Conservation (phyloP, 2,113 vertebrate genomes). For the Thunnus maccoyii region DNA sequence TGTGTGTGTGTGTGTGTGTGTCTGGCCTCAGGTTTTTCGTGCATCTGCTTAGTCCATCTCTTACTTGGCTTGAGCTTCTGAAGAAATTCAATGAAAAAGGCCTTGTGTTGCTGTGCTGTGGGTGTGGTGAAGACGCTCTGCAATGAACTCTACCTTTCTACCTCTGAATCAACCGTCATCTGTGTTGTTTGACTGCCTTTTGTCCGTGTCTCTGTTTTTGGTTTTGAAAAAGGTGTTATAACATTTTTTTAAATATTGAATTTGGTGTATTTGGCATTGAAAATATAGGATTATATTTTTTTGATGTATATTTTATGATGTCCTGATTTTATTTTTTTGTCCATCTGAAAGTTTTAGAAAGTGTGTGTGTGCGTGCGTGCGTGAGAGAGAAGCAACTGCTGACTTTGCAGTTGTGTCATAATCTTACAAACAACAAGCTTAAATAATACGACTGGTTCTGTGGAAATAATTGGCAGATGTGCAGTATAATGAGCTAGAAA, state of each 20-base stretch:
- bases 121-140: conserved; percentile 6
- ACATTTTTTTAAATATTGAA: background rate
- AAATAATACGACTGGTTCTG: background rate
- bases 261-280: background rate
- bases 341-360: background rate
- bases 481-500: background rate
- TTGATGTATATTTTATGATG: background rate
- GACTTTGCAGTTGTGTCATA: conserved; percentile 7
- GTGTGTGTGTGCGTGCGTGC: too few relatives aligned
- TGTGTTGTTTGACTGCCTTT: background rate
- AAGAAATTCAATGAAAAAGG: conserved; percentile 32
- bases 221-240: background rate
- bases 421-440: background rate
- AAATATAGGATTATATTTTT: background rate
- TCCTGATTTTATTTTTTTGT: background rate
- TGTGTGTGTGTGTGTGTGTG: conserved; percentile 4
- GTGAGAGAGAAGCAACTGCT: background rate
- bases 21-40: conserved; percentile 19
- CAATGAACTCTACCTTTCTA: background rate
- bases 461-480: background rate
- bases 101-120: conserved; percentile 29
- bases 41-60: conserved; percentile 52
- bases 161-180: background rate
- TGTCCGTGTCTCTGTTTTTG: background rate
- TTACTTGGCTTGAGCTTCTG: conserved; percentile 25